These are phyloP conservation scores for Akabosia matsudoensis DNA, from an alignment of 1,140 invertebrate species.

Conservation along the genomic window DNA sequence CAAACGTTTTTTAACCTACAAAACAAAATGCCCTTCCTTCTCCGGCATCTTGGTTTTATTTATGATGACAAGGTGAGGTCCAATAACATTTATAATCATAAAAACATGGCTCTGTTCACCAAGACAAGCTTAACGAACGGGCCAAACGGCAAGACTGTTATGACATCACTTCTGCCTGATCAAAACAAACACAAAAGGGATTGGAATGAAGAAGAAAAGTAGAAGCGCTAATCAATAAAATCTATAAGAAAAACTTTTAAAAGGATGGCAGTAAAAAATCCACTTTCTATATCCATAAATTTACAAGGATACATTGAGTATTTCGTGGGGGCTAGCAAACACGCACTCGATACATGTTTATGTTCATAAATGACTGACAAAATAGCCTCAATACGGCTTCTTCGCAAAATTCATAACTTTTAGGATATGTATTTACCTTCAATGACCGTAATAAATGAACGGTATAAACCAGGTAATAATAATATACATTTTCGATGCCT, in stretches of 20 bases:
- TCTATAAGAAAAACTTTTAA: background rate
- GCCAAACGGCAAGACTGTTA: background rate
- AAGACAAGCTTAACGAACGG: background rate
- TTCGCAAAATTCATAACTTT: too few relatives aligned
- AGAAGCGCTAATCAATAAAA: slow-evolving; percentile 11
- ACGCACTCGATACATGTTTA: too few relatives aligned
- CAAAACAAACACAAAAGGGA: background rate
- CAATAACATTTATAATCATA: slow-evolving; percentile 12
- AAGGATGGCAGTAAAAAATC: background rate
- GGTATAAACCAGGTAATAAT: slow-evolving; percentile 21
- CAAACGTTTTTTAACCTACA: too few relatives aligned
- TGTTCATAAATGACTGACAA: background rate
- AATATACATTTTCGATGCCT: background rate
- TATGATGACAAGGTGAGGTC: background rate
- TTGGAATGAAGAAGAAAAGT: background rate
- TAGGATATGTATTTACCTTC: too few relatives aligned
- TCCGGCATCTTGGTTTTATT: background rate
- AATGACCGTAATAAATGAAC: background rate
- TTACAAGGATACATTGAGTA: background rate
- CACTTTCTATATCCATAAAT: slow-evolving; percentile 8
- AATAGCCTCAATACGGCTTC: too few relatives aligned
- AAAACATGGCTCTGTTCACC: background rate
- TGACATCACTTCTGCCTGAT: background rate
- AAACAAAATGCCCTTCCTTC: background rate
- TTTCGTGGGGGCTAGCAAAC: background rate